These are phyloP conservation scores for Macrocentrus cingulum DNA, from an alignment of 1,140 invertebrate species.

Conservation along the genomic window DNA sequence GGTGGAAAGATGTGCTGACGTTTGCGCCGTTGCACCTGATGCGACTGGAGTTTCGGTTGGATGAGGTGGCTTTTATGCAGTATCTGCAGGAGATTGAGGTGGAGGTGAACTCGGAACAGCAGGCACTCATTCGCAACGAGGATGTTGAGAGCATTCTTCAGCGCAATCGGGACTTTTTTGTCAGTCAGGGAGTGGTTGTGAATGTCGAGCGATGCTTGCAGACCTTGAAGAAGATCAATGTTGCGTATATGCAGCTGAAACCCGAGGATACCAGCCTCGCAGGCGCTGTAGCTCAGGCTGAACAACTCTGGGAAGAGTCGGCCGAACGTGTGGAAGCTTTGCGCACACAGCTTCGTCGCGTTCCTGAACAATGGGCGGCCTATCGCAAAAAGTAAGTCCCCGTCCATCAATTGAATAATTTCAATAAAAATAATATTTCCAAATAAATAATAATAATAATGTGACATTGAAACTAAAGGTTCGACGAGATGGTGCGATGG, in stretches of 20 bases:
- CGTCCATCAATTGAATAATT: conserved; percentile 5
- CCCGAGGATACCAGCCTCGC: conserved; percentile 66
- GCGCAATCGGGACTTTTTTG: conserved; percentile 77
- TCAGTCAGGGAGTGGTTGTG: conserved; percentile 67
- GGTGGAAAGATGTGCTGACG: conserved; percentile 77
- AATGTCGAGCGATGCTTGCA: conserved; percentile 75
- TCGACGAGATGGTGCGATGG: conserved; percentile 83
- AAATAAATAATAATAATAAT: background rate
- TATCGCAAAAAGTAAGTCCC: conserved; percentile 75
- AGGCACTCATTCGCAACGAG: conserved; percentile 83
- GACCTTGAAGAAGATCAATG: conserved; percentile 72
- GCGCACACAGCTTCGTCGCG: conserved; percentile 76
- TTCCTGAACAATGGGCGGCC: conserved; percentile 86
- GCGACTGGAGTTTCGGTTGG: conserved; percentile 84
- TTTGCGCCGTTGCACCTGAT: conserved; percentile 83
- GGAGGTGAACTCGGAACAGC: conserved; percentile 82
- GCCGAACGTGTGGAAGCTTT: conserved; percentile 72
- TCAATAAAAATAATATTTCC: background rate
- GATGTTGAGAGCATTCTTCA: conserved; percentile 76
- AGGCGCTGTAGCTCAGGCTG: conserved; percentile 68
- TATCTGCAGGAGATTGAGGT: conserved; percentile 87
- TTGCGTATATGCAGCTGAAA: conserved; percentile 67
- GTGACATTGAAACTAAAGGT: conserved; percentile 60
- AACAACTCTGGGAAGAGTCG: conserved; percentile 74
- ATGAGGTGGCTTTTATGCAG: conserved; percentile 82